A percentile compares a stretch with the other conserved stretches of the same genome.
These are phyloP conservation scores for Micrastur ruficollis DNA, from an alignment of 2,797 vertebrate species.

Conservation along the genomic window DNA sequence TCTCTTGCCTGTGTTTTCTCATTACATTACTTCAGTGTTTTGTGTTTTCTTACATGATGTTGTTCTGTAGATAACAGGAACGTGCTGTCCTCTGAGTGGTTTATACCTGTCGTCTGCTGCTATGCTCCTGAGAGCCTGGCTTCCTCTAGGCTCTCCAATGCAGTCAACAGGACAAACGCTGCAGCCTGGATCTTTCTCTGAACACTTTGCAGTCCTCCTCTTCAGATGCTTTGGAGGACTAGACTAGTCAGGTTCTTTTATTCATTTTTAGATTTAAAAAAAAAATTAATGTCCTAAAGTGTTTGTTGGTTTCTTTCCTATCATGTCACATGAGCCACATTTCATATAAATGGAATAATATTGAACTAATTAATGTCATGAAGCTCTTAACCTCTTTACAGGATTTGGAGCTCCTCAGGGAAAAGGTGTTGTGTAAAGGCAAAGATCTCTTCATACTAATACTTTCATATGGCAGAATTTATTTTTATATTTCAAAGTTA, in stretches of 20 bases:
- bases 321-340: neutral
- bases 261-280: neutral
- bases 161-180: accelerated
- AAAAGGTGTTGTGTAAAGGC: neutral
- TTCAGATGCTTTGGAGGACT: neutral
- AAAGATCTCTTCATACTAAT: neutral
- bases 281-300: neutral
- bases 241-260: neutral
- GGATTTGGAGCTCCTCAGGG: neutral
- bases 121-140: neutral
- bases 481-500: neutral
- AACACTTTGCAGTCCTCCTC: neutral
- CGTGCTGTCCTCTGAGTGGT: neutral
- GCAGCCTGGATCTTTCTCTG: neutral
- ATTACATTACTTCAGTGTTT: neutral
- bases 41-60: neutral
- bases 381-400: neutral
- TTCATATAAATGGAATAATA: neutral
- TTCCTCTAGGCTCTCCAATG: neutral
- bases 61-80: neutral
- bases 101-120: neutral
- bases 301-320: neutral
- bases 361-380: neutral
- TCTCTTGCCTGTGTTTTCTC: neutral
- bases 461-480: neutral